Conservation (phyloP, 2,113 vertebrate genomes). For the Semicossyphus pulcher region DNA sequence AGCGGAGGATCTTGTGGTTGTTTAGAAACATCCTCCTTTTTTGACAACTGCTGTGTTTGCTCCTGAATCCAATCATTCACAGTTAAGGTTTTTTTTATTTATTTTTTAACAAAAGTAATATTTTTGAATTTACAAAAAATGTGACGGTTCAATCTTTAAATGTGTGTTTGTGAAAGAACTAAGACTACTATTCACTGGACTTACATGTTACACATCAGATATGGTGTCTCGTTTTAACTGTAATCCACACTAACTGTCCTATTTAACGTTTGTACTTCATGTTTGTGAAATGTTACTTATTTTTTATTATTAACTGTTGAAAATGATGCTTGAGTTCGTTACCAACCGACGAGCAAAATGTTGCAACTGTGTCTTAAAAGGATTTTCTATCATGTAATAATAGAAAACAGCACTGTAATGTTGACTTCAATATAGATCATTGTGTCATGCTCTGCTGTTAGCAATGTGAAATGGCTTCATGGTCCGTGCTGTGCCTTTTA, state of each 20-base stretch:
- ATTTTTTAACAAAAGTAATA: constrained; percentile 34
- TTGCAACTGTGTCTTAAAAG: constrained; percentile 13
- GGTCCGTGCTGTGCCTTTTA: constrained; percentile 52
- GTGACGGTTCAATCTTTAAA: constrained; percentile 22
- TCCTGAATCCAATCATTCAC: constrained; percentile 15
- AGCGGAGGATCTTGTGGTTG: too few species aligned
- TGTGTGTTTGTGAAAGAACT: constrained; percentile 39
- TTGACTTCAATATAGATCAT: constrained; percentile 9
- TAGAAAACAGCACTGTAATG: background rate
- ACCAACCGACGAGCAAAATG: background rate
- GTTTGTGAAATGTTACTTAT: constrained; percentile 41
- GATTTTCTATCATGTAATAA: background rate
- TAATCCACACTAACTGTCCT: constrained; percentile 34
- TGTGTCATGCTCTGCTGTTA: constrained; percentile 20
- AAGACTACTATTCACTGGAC: constrained; percentile 36
- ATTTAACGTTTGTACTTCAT: constrained; percentile 47
- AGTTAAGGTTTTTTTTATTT: background rate
- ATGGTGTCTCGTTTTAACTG: constrained; percentile 37
- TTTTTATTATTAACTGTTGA: constrained; percentile 47
- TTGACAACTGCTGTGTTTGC: background rate
- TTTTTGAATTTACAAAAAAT: constrained; percentile 31
- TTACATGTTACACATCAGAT: constrained; percentile 23
- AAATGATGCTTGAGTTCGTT: constrained; percentile 26
- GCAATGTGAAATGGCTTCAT: constrained; percentile 47
- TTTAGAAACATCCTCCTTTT: constrained; percentile 1